Base-by-base conservation (phyloP, 2,113 vertebrate species). In the Equus przewalskii region DNA sequence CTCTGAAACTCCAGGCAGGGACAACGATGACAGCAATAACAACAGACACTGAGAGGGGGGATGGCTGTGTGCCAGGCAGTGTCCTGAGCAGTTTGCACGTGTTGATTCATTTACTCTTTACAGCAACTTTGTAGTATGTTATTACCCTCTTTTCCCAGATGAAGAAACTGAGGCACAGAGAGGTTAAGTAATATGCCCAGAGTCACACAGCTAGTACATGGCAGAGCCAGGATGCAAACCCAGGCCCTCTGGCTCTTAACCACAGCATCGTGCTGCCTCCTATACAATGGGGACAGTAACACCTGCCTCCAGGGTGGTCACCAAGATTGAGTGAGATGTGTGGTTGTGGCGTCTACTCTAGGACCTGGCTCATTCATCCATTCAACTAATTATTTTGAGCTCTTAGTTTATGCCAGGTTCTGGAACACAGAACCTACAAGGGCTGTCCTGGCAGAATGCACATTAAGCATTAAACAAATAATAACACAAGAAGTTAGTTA, bases 81-180 rank as follows among this genome's bases (percentile, higher is more conserved):
- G 21, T 49, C 75, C 84, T 46, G n/a, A 89, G 19, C n/a, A 19
- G 3, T 44, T 36, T 28, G 4, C n/a, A 19, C 0, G 0, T 6
- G 5, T 26, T 26, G 28, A 15, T 81, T 51, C 28, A 46, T 22
- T 90, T 19, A n/a, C 44, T 54, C n/a, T 79, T 58, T 10, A 19
- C 28, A 15, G 5, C 13, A 10, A 0, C 21, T 16, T 76, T 51
- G 5, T 21, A 1, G 19, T 62, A 15, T 10, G 3, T 24, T 30
- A 44, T 5, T 16, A n/a, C 54, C n/a, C 3, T 30, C 85, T 41
- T 33, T 64, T 76, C 75, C 78, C 54, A 60, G 28, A 51, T 14
- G 24, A 94, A 65, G 90, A 95, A 93, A 93, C 80, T 28, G 70
- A 82, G 69, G 86, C 86, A 46, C 51, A 44, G 75, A 54, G 69